phyloP scores from a whole-genome alignment of 2,113 vertebrate genomes.

The Notiomystis cincta region DNA sequence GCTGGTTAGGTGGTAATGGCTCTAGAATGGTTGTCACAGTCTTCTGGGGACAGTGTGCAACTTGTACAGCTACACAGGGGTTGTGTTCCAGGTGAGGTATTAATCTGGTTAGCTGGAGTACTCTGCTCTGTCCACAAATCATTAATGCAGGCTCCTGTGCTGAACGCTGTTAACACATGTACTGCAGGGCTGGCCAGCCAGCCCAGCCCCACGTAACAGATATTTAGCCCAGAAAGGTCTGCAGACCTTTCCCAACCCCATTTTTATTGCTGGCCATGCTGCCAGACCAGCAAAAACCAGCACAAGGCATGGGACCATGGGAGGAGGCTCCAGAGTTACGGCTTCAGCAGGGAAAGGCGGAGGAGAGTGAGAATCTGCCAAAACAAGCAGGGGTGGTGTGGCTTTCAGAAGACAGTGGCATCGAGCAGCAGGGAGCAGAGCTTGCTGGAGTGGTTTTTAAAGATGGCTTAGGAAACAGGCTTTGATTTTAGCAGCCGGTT shows the following conservation, averaged over 20 bases:
- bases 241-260: background rate
- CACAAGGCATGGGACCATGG: background rate
- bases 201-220: background rate
- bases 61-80: background rate
- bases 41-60: background rate
- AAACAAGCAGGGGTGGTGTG: slow-evolving; percentile 30
- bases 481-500: slow-evolving; percentile 59
- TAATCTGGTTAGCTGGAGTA: background rate
- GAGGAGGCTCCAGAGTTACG: background rate
- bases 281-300: background rate
- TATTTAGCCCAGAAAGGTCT: background rate
- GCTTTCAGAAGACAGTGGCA: background rate
- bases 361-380: background rate
- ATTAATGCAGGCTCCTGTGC: background rate
- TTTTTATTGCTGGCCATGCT: background rate
- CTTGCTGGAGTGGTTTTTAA: slow-evolving; percentile 43
- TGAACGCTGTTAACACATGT: background rate
- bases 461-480: slow-evolving; percentile 30
- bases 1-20: slow-evolving; percentile 23
- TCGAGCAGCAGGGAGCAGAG: background rate
- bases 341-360: background rate
- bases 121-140: background rate
- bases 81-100: background rate
- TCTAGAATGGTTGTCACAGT: background rate
- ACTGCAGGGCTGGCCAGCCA: background rate